A percentile compares a stretch with the other conserved stretches of the same genome.
phyloP scores from a whole-genome alignment of 1,140 invertebrate genomes.

The Coptotermes formosanus region DNA sequence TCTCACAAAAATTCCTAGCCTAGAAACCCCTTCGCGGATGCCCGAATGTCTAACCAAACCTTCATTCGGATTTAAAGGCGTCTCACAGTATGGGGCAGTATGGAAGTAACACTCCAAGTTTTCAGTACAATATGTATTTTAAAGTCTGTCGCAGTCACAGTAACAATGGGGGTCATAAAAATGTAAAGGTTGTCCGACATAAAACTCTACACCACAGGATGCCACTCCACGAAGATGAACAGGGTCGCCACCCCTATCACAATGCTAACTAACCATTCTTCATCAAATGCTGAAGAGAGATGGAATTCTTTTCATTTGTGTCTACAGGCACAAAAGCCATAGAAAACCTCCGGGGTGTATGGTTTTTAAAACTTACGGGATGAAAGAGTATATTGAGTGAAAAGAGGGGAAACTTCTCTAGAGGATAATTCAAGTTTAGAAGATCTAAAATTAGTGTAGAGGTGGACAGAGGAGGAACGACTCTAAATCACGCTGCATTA shows the following conservation, averaged over 20 bases:
- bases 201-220: not conserved
- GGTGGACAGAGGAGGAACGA: not conserved
- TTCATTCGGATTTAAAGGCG: too few species aligned
- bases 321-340: not conserved
- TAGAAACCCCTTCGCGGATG: too few species aligned
- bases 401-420: not conserved
- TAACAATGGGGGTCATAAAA: not conserved
- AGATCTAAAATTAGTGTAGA: not conserved
- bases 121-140: not conserved
- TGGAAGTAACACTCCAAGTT: not conserved
- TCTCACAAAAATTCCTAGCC: too few species aligned
- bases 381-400: not conserved
- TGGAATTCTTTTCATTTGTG: not conserved
- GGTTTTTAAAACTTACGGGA: not conserved
- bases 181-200: not conserved
- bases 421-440: conserved; percentile 2
- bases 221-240: not conserved
- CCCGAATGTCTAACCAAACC: too few species aligned
- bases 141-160: not conserved
- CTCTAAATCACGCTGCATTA: not conserved
- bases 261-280: conserved; percentile 16
- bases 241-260: not conserved
- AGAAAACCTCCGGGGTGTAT: not conserved
- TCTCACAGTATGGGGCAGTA: too few species aligned
- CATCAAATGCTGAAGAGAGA: not conserved